Evolutionary conservation across 2,797 vertebrate genomes (phyloP).

Genomic region (Sitta carolinensis): DNA sequence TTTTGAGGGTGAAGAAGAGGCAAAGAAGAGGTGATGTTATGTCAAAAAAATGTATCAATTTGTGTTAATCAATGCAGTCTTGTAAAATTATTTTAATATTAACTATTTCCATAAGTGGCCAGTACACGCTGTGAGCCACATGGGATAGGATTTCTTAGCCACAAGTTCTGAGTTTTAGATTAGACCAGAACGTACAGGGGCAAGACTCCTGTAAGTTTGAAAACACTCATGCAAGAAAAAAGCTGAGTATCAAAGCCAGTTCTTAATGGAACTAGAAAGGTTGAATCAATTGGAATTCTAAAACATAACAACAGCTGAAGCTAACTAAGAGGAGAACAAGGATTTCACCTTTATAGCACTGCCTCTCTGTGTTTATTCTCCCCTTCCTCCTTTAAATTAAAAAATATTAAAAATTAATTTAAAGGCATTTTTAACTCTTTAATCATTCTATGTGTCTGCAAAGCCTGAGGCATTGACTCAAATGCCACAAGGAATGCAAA

Average conservation of each 20-base stretch:
- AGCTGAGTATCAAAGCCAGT: neutral
- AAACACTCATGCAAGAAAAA: neutral
- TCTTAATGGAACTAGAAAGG: neutral
- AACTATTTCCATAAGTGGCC: neutral
- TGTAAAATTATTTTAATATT: neutral
- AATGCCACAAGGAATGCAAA: neutral
- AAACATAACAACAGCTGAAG: neutral
- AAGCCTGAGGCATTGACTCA: neutral
- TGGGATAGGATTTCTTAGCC: neutral
- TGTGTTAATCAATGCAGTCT: neutral
- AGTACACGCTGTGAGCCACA: neutral
- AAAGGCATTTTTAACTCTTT: conserved; percentile 31
- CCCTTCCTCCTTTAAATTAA: neutral
- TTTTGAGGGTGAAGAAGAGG: neutral
- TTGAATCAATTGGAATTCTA: neutral
- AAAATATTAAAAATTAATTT: conserved; percentile 49
- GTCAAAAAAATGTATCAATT: neutral
- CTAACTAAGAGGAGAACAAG: neutral
- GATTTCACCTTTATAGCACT: neutral
- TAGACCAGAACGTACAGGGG: neutral
- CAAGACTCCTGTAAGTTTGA: neutral
- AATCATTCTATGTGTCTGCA: neutral
- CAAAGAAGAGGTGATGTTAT: neutral
- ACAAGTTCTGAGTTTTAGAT: neutral
- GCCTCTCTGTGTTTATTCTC: neutral